Percentiles rank a stretch among this genome's conserved stretches.
phyloP scores from a whole-genome alignment of 2,797 vertebrate genomes.

The Gadopsis bispinosus region DNA sequence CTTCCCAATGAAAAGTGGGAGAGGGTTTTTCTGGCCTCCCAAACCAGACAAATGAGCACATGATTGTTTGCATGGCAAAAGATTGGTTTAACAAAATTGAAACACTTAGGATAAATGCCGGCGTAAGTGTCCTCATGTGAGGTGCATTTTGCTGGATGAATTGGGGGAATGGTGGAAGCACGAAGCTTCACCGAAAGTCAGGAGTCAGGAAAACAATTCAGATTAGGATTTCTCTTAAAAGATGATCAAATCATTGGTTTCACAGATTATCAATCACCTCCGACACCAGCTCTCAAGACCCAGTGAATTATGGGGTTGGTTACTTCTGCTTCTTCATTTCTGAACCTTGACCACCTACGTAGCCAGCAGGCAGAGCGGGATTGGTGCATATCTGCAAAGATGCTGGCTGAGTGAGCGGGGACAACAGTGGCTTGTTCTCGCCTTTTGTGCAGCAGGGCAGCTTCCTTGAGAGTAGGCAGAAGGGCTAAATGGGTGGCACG shows the following conservation, averaged over 20 bases:
- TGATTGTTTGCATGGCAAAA: constrained; percentile 77
- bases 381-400: constrained; percentile 75
- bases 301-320: constrained; percentile 50
- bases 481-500: constrained; percentile 59
- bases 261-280: constrained; percentile 27
- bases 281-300: constrained; percentile 7
- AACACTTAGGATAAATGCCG: constrained; percentile 81
- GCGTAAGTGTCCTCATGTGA: constrained; percentile 82
- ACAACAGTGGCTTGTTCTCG: constrained; percentile 81
- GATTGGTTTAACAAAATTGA: constrained; percentile 79
- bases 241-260: constrained; percentile 14
- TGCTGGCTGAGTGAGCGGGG: constrained; percentile 76
- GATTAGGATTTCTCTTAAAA: constrained; percentile 24
- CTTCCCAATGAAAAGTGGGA: constrained; percentile 66
- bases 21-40: constrained; percentile 56
- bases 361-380: constrained; percentile 67
- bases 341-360: constrained; percentile 72
- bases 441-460: constrained; percentile 65
- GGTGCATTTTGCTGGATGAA: constrained; percentile 72
- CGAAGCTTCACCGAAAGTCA: background rate
- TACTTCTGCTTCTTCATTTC: constrained; percentile 83
- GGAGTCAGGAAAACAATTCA: background rate
- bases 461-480: constrained; percentile 72
- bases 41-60: constrained; percentile 71
- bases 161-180: constrained; percentile 31